Conservation (phyloP, 2,113 vertebrate genomes). For the Callocephalon fimbriatum region DNA sequence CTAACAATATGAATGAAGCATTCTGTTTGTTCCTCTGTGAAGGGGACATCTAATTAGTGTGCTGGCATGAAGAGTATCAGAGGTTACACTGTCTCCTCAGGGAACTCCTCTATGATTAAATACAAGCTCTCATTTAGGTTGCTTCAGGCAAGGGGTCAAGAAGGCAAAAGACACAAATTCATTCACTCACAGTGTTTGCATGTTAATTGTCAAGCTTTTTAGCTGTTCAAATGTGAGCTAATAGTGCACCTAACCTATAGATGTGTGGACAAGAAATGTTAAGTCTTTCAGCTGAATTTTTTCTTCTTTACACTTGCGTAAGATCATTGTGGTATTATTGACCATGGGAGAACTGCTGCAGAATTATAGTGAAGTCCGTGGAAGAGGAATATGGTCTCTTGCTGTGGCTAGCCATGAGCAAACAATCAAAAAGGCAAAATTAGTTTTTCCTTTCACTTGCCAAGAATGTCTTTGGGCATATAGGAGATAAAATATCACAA, state of each 20-base stretch:
- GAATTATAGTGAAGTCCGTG: neutral
- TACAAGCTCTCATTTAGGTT: constrained; percentile 21
- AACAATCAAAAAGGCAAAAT: neutral
- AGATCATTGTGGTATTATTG: neutral
- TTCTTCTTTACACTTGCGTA: neutral
- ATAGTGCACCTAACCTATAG: neutral
- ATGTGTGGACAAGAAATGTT: neutral
- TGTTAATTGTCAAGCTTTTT: constrained; percentile 6
- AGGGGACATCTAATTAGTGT: constrained; percentile 36
- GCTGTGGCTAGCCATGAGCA: neutral
- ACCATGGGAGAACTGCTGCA: neutral
- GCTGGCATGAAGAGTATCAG: neutral
- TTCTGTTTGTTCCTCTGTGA: constrained; percentile 15
- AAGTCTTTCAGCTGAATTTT: neutral
- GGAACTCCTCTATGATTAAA: constrained; percentile 27
- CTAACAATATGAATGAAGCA: neutral
- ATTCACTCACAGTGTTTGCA: constrained; percentile 12
- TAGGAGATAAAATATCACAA: neutral
- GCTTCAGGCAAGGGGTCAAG: constrained; percentile 15
- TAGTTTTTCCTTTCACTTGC: neutral
- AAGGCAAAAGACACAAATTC: constrained; percentile 27
- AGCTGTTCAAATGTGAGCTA: neutral
- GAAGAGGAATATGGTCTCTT: neutral
- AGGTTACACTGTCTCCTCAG: constrained; percentile 10
- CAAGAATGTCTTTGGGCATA: neutral